These are phyloP conservation scores for Larimichthys crocea DNA, from an alignment of 2,113 vertebrate genomes.

Conservation along the genomic window DNA sequence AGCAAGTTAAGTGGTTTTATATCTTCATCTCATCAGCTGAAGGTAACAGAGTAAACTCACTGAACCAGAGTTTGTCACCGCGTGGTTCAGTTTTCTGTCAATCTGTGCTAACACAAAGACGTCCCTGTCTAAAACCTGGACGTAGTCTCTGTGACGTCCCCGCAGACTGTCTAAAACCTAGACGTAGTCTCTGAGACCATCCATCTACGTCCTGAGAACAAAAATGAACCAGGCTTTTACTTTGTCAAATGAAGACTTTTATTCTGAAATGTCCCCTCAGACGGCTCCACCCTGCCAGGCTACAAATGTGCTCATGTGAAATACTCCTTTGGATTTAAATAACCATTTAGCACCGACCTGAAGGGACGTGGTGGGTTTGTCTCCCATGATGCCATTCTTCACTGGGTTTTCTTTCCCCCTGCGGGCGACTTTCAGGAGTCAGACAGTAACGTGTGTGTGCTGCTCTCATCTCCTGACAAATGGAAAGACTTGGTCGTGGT, in stretches of 20 bases:
- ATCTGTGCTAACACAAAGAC: too few relatives aligned
- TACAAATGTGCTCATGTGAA: not conserved
- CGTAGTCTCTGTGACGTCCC: too few relatives aligned
- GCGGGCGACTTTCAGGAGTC: not conserved
- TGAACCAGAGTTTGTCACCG: not conserved
- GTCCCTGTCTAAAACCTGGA: too few relatives aligned
- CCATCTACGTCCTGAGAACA: too few relatives aligned
- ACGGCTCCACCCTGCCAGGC: not conserved
- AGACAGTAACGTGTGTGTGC: not conserved
- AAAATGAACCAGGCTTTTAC: not conserved
- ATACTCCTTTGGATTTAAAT: not conserved
- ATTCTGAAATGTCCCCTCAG: not conserved
- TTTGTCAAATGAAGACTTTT: too few relatives aligned
- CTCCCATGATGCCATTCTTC: not conserved
- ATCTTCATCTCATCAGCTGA: conserved; percentile 13
- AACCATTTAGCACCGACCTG: not conserved
- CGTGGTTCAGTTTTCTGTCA: not conserved
- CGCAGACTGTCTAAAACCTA: too few relatives aligned
- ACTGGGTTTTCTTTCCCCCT: not conserved
- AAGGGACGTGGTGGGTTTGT: not conserved
- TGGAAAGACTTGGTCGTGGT: conserved; percentile 6
- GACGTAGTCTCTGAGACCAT: too few relatives aligned
- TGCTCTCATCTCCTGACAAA: conserved; percentile 47
- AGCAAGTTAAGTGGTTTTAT: conserved; percentile 15
- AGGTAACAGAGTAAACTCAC: not conserved